Conservation (phyloP, 2,113 vertebrate genomes). For the Leiothrix lutea region DNA sequence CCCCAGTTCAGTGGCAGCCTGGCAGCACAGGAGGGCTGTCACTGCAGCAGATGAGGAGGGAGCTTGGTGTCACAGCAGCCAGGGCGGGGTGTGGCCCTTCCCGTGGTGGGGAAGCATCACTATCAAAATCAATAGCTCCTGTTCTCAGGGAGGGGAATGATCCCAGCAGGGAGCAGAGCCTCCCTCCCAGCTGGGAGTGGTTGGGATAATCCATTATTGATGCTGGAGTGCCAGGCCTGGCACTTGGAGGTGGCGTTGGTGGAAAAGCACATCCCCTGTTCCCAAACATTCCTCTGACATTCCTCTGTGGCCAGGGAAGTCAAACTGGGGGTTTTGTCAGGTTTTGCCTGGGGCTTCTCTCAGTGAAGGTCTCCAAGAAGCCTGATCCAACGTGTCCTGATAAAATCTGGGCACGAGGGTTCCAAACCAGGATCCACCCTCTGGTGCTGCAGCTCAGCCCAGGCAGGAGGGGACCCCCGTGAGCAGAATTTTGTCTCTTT, state of each 20-base stretch:
- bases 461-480: not conserved
- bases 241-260: not conserved
- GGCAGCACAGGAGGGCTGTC: not conserved
- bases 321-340: not conserved
- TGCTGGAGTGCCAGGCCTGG: slow-evolving; percentile 16
- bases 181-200: slow-evolving; percentile 49
- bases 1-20: fast-evolving
- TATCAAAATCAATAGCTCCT: slow-evolving; percentile 63
- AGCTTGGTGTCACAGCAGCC: not conserved
- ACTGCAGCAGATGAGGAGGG: not conserved
- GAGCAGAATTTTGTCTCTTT: not conserved
- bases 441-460: not conserved
- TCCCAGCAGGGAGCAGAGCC: slow-evolving; percentile 37
- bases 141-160: slow-evolving; percentile 16
- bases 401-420: not conserved
- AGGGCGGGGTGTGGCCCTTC: not conserved
- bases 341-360: not conserved
- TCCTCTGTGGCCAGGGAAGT: not conserved
- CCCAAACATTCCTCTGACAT: not conserved
- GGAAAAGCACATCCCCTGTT: not conserved
- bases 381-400: not conserved
- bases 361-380: not conserved
- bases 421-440: not conserved
- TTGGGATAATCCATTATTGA: slow-evolving; percentile 43
- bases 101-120: not conserved